Percentiles rank a stretch among this genome's conserved stretches.
These are phyloP conservation scores for Eolophus roseicapilla DNA, from an alignment of 2,113 vertebrate species.

Conservation along the genomic window DNA sequence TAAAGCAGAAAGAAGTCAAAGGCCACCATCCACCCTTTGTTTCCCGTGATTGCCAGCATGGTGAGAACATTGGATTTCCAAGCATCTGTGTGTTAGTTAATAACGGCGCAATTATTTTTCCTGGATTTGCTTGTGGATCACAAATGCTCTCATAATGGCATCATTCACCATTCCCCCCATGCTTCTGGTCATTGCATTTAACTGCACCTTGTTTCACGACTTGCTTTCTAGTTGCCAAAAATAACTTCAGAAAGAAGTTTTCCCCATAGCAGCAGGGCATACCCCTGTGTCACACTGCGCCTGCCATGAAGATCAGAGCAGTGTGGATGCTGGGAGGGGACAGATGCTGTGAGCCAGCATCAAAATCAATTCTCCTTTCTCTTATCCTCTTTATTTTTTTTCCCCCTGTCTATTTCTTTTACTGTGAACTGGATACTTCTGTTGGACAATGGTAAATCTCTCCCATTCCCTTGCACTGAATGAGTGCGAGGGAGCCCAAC, in stretches of 20 bases:
- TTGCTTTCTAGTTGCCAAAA: not conserved
- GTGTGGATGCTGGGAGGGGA: not conserved
- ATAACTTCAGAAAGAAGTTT: not conserved
- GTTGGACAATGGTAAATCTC: not conserved
- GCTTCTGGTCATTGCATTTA: not conserved
- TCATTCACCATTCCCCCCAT: not conserved
- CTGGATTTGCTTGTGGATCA: not conserved
- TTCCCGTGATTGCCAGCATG: not conserved
- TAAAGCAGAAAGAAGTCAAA: not conserved
- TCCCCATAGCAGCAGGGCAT: rapidly evolving
- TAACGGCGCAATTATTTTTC: not conserved
- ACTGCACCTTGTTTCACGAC: not conserved
- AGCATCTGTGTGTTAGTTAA: not conserved
- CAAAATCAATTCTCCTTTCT: not conserved
- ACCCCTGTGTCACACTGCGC: not conserved
- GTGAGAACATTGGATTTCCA: not conserved
- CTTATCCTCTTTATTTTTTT: not conserved
- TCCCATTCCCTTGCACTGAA: rapidly evolving
- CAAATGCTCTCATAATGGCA: not conserved
- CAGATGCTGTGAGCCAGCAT: not conserved
- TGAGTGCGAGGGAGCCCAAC: not conserved
- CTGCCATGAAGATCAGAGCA: not conserved
- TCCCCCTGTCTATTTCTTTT: rapidly evolving
- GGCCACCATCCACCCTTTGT: not conserved
- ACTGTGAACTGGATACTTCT: not conserved